A percentile compares a stretch with the other conserved stretches of the same genome.
Conservation (phyloP, 2,888 invertebrate genomes). For the Drosophila barbarae region DNA sequence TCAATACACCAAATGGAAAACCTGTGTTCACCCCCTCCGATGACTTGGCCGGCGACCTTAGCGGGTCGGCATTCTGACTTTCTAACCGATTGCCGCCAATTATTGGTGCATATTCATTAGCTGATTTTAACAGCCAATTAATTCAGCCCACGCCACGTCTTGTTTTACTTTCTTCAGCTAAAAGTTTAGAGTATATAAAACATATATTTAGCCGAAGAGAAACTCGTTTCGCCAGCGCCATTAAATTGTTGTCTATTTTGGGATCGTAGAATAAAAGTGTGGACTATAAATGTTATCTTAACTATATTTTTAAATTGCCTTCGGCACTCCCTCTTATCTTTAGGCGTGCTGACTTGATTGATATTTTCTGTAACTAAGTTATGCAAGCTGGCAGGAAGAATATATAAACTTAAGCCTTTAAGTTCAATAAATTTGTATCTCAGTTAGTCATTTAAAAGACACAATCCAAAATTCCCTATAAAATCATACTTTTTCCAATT, state of each 20-base stretch:
- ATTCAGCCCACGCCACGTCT: constrained; percentile 17
- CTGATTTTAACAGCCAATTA: constrained; percentile 7
- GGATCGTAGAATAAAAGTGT: constrained; percentile 19
- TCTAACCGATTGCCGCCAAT: constrained; percentile 25
- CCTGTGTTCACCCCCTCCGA: constrained; percentile 39
- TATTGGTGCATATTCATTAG: constrained; percentile 34
- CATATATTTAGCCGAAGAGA: constrained; percentile 31
- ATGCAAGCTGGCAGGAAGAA: too few relatives aligned
- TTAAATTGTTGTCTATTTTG: constrained; percentile 35
- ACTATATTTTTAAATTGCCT: constrained; percentile 28
- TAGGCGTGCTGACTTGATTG: not conserved
- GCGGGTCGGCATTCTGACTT: constrained; percentile 24
- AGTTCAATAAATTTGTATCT: not conserved
- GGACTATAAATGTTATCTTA: constrained; percentile 26
- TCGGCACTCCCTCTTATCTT: constrained; percentile 15
- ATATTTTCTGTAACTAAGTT: not conserved
- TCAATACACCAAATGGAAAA: constrained; percentile 54
- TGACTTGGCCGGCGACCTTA: constrained; percentile 43
- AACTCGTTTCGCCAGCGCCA: constrained; percentile 35
- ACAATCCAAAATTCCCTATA: not conserved
- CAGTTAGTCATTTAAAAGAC: not conserved
- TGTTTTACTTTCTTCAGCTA: constrained; percentile 33
- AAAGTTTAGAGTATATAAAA: constrained; percentile 8
- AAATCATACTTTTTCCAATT: not conserved
- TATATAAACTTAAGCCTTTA: not conserved